Base-by-base conservation (phyloP, 2,113 vertebrate genomes). In the Podiceps cristatus region DNA sequence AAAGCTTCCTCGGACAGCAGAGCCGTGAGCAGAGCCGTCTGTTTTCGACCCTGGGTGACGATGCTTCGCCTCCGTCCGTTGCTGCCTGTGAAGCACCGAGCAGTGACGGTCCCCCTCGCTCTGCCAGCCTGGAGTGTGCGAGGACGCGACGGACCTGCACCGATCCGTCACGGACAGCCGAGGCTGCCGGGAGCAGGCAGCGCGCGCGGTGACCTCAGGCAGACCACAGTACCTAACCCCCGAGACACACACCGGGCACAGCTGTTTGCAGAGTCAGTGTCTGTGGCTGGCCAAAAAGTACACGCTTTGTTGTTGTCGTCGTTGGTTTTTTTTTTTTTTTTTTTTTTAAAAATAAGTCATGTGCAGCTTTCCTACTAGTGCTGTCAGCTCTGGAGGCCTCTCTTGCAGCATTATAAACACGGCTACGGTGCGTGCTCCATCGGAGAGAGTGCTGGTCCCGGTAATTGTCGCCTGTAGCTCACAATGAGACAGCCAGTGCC, bases 401-500 rank as follows among this genome's bases (percentile, higher is more conserved):
- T 88, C 60, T 67, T 20, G 6, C 74, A 87, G 86, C 73, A 60
- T 52, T 52, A 71, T 84, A 96, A 95, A 96, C 89, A 93, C 17
- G 0, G 92, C 95, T 92, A 96, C 88, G 86, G 73, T 67, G 83
- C 20, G 45, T 24, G 49, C 50, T 82, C 35, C 42, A 1, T 56
- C 10, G 2, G 35, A 50, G 37, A 84, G 59, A 16, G 44, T 28
- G 45, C 18, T 3, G 3, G 59, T 72, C 69, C 74, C n/a, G 2
- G 11, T 4, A 66, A 91, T 4, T 81, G 87, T 90, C 90, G 84
- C 73, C 71, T 56, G 80, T 37, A 53, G 93, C 31, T 81, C 67
- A 90, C 82, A 90, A 88, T 86, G 91, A 88, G 77, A 56, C 45
- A 79, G 78, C 77, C 77, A 49, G 71, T 60, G 92, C 92, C 90